Evolutionary conservation across 2,113 vertebrate species (phyloP), one percentile per base, ranked within the genome.

Genomic region (Callipepla squamata): DNA sequence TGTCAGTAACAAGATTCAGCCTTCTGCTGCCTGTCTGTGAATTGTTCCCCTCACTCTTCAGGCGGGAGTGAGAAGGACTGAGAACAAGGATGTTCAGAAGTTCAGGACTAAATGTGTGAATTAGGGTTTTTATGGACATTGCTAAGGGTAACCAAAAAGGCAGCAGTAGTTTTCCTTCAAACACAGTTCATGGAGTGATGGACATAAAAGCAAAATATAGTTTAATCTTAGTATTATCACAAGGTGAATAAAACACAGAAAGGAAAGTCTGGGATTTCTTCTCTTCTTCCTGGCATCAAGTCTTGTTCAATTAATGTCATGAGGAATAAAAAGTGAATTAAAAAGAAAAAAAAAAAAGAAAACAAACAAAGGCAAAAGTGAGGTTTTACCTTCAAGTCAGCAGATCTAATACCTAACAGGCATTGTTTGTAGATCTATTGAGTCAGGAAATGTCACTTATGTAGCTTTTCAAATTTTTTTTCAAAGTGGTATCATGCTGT

Each of bases 381-480:
- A 55, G 19, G 19, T 7, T 65, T 84, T 57, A 21, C 67, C 50
- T 63, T 65, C 51, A 66, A 89, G 83, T 48, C 40, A 69, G 26
- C 15, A n/a, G 10, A 20, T 51, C 44, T 76, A 47, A 68, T 32
- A 40, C 4, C 53, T 74, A 75, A 34, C 18, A 68, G 62, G 40
- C 8, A 0, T 36, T 85, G 55, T 83, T 70, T 80, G 38, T 51
- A 86, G 38, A 70, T 55, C 70, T 70, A 18, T 76, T 76, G 63
- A 80, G 47, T 75, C 40, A 93, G 74, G 82, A 87, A 85, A 70
- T 85, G 11, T 59, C 21, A 87, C 87, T 94, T 92, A 45, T 6
- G 23, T 47, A 89, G 53, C 26, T n/a, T 11, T 57, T 57, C 87
- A 40, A 40, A 11, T 86, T 75, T 26, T 51, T 26, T 26, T 26